Base-by-base conservation (phyloP, 2,888 invertebrate species). In the Phanerotoma sp. region DNA sequence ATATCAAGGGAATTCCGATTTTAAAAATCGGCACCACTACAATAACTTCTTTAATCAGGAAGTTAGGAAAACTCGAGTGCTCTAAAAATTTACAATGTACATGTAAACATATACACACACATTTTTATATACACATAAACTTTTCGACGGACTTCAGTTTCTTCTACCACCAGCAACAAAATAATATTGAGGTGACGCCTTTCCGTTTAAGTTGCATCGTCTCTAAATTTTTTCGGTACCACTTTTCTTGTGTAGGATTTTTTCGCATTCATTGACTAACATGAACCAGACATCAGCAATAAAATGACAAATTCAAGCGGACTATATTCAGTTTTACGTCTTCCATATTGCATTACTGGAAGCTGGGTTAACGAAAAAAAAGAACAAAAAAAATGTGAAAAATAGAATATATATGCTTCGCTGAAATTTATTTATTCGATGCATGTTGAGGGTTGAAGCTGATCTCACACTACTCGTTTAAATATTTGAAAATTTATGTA, bases 271-370 rank as follows among this genome's bases (percentile, higher is more conserved):
- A 30, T 44, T 11, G 28, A 16, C 38, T 25, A 16, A 32, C 20
- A 28, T 13, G 30, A 32, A 20, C 25, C 33, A 32, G 28, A 42
- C 9, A 28, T 21, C 9, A 28, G 41, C 18, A n/a, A 28, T 21
- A 25, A 20, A 47, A 40, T 20, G 45, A 32, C 21, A 50, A 54
- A 50, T 51, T 40, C 54, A 33, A n/a, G 49, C 35, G 30, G 30
- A 53, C 56, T 53, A 54, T 54, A 54, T 57, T 54, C 28, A 57
- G 48, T 42, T 54, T 57, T 54, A 57, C 51, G 48, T 7, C 57
- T 57, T 41, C 46, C 51, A 54, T 50, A 37, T 57, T 57, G 38
- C 48, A 56, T 46, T 16, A 11, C 13, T 15, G 25, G 25, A 25
- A 25, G 25, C 9, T 25, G 25, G 25, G 9, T 25, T 42, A 5